Percentiles rank a stretch among this genome's conserved stretches.
These are phyloP conservation scores for Orycteropus afer DNA, from an alignment of 2,113 vertebrate species.

Conservation along the genomic window DNA sequence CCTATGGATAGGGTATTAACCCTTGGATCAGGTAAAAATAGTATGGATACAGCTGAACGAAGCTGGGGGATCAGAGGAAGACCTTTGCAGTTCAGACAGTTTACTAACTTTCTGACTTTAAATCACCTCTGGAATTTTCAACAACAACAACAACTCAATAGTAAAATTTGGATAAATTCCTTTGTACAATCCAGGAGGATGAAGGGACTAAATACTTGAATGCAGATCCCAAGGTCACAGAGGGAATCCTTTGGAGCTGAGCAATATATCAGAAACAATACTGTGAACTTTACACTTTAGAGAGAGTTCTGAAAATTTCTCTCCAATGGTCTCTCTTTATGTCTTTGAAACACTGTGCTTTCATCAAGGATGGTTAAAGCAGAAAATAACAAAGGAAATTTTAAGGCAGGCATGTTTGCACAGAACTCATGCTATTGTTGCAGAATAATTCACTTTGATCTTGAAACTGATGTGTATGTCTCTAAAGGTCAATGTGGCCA, in stretches of 20 bases:
- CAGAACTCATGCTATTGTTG: not conserved
- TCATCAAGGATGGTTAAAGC: not conserved
- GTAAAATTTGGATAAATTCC: not conserved
- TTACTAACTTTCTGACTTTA: constrained; percentile 52
- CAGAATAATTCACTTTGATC: constrained; percentile 64
- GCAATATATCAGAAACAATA: not conserved
- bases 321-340: not conserved
- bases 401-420: not conserved
- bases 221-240: not conserved
- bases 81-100: constrained; percentile 52
- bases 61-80: not conserved
- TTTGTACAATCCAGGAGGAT: not conserved
- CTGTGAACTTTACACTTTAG: not conserved
- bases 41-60: not conserved
- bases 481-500: constrained; percentile 68
- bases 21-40: constrained; percentile 56
- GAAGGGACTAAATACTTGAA: not conserved
- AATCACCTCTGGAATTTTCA: constrained; percentile 20
- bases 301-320: constrained; percentile 4
- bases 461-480: constrained; percentile 58
- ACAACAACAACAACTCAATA: not conserved
- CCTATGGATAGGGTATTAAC: constrained; percentile 50
- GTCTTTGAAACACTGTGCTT: not conserved
- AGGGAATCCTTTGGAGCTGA: not conserved
- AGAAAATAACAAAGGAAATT: not conserved